phyloP scores from a whole-genome alignment of 2,888 invertebrate genomes.

The Ophion slaviceki region DNA sequence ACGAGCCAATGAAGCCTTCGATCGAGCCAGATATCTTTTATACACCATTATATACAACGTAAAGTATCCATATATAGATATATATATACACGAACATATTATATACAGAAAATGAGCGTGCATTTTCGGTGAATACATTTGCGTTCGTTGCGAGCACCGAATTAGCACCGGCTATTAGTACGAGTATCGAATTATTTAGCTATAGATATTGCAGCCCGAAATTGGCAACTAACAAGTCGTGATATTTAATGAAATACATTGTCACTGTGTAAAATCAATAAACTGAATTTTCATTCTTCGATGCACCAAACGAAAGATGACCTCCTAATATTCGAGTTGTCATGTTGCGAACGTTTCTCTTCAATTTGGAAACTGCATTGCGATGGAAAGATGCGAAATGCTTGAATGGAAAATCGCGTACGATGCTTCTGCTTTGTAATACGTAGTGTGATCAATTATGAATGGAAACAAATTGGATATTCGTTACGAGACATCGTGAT shows the following conservation, averaged over 20 bases:
- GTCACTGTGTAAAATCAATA: constrained; percentile 9
- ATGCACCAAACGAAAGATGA: neutral
- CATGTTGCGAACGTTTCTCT: no score
- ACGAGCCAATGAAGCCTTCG: constrained; percentile 49
- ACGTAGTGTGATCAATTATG: no score
- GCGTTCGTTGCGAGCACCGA: constrained; percentile 2
- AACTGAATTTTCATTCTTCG: neutral
- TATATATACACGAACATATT: constrained; percentile 8
- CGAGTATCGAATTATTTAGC: constrained; percentile 20
- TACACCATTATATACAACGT: constrained; percentile 53
- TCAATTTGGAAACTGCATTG: no score
- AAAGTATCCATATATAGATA: constrained; percentile 21
- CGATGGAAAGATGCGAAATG: no score
- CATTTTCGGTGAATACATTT: neutral
- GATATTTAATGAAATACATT: constrained; percentile 36
- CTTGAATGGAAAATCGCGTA: no score
- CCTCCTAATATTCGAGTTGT: neutral
- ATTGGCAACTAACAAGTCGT: neutral
- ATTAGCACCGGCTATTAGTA: constrained; percentile 12
- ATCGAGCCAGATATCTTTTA: constrained; percentile 54
- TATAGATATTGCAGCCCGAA: constrained; percentile 11
- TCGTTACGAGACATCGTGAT: no score
- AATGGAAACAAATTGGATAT: no score
- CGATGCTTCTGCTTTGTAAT: no score
- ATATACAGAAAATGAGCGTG: constrained; percentile 25